phyloP scores from a whole-genome alignment of 2,797 vertebrate genomes.

The Scyliorhinus canicula region DNA sequence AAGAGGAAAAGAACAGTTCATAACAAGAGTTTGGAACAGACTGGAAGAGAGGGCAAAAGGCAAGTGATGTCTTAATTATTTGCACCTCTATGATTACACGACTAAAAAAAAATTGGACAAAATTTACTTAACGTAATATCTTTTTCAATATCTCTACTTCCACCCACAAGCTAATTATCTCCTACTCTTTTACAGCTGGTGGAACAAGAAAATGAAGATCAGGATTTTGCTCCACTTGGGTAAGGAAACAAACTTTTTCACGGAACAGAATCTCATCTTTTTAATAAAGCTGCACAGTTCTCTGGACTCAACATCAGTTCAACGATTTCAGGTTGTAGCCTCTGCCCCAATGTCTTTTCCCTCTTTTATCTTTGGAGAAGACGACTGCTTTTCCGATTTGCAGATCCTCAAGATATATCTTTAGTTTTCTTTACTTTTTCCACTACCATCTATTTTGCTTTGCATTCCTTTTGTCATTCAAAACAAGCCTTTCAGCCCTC shows the following conservation, averaged over 20 bases:
- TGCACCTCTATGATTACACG: neutral
- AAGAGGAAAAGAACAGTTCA: neutral
- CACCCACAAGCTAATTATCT: no score
- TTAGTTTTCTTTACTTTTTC: neutral
- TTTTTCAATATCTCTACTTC: neutral
- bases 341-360: neutral
- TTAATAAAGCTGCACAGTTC: neutral
- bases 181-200: neutral
- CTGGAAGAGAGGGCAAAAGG: neutral
- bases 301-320: neutral
- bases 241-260: neutral
- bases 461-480: neutral
- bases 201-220: neutral
- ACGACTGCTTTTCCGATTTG: neutral
- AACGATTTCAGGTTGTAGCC: neutral
- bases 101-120: neutral
- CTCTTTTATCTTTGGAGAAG: neutral
- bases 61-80: neutral
- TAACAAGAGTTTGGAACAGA: neutral
- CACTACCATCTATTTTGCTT: neutral
- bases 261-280: neutral
- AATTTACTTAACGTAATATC: neutral
- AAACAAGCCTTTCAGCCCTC: no score
- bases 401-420: neutral
- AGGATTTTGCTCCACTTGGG: no score